Percentiles rank a stretch among this genome's conserved stretches.
Evolutionary conservation across 2,888 invertebrate genomes (phyloP).

Genomic region (Timema cristinae): DNA sequence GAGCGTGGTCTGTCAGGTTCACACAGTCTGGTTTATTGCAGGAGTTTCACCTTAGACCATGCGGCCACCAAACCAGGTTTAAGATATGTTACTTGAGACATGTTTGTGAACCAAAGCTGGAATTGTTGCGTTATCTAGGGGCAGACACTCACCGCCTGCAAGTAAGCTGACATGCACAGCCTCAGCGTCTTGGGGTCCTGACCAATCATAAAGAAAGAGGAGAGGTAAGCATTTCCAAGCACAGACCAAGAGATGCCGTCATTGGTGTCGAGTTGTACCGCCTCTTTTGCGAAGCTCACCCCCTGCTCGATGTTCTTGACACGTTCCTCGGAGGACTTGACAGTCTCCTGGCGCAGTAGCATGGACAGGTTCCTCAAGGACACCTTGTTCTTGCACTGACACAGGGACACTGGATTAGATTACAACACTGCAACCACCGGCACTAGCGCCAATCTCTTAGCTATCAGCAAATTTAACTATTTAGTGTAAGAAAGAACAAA

Average conservation of each 20-base stretch:
- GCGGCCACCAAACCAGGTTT: no score
- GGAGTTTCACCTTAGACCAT: no score
- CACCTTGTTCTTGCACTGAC: conserved; percentile 66
- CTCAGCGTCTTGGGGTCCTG: conserved; percentile 69
- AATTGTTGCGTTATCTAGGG: no score
- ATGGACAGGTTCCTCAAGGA: conserved; percentile 78
- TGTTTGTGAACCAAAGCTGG: no score
- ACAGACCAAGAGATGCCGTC: conserved; percentile 83
- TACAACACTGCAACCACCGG: neutral
- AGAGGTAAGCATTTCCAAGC: conserved; percentile 79
- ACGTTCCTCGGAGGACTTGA: conserved; percentile 50
- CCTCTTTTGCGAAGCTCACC: conserved; percentile 74
- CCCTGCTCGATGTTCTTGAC: conserved; percentile 64
- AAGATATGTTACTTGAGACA: no score
- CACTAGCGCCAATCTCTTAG: no score
- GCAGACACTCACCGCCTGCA: conserved; percentile 61
- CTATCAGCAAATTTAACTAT: no score
- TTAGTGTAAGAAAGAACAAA: conserved; percentile 17
- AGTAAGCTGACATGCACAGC: conserved; percentile 73
- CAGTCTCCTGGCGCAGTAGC: conserved; percentile 64
- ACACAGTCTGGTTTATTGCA: no score
- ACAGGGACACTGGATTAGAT: conserved; percentile 30
- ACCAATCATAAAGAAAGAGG: conserved; percentile 69
- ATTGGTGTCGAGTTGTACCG: conserved; percentile 68
- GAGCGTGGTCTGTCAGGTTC: no score